Base-by-base conservation (phyloP, 2,113 vertebrate genomes). In the Corythoichthys intestinalis region DNA sequence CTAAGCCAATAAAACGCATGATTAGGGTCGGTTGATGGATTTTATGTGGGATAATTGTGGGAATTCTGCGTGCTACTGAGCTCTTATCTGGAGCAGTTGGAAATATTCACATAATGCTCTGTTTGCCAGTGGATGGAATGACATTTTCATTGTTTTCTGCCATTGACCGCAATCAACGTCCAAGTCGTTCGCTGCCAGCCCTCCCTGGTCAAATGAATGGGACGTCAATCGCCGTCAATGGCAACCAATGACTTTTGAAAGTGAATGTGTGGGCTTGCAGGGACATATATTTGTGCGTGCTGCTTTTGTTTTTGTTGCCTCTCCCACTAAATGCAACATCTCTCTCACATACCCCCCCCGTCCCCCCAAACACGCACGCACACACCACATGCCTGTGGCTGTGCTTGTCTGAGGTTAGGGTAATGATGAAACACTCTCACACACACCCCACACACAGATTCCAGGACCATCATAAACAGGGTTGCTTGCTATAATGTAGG, bases 331-430 rank as follows among this genome's bases (percentile, higher is more conserved):
- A 72, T 77, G 79, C 64, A 72, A 57, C 39, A 14, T 69, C 75
- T 49, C 70, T 61, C 71, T 72, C 72, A 82, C 81, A 79, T 78
- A 76, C 69, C 20, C 20, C 20, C 20, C 20, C 20, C 20, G n/a
- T n/a, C 20, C 20, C 20, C 20, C 20, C 20, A 57, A 69, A 71
- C 72, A 80, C 80, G 73, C 79, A 79, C 71, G 82, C 72, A 78
- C 66, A 28, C 3, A 61, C 68, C 85, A 83, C 85, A 90, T 90
- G 84, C 92, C 85, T 92, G 91, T 91, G 90, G 90, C 84, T 80
- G 81, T 82, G 86, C 87, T 74, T 87, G 83, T 86, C 85, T 92
- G 90, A 89, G 89, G 90, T 90, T 84, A 75, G 78, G 76, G 87
- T 83, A 91, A 88, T 90, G 89, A 91, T 86, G 86, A 89, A 87